Conservation (phyloP, 2,113 vertebrate species). For the Grus americana region DNA sequence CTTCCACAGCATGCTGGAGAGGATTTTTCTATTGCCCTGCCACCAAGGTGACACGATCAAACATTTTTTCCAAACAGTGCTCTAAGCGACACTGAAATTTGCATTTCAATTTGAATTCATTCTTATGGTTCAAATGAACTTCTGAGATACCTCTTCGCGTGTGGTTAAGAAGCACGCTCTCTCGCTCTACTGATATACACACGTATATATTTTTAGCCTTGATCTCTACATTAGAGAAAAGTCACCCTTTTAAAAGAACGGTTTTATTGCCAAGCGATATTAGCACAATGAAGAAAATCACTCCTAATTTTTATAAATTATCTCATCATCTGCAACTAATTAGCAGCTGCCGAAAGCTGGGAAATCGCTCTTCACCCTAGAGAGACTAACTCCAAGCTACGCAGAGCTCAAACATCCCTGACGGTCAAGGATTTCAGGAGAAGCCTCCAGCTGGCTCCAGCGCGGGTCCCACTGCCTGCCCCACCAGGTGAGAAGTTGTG, state of each 20-base stretch:
- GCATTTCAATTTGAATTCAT: slow-evolving; percentile 19
- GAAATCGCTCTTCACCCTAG: neutral
- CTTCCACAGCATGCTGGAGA: neutral
- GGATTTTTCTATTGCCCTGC: neutral
- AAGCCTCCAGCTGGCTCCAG: neutral
- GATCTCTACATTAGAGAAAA: slow-evolving; percentile 59
- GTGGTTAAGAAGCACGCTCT: neutral
- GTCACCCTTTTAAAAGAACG: slow-evolving; percentile 53
- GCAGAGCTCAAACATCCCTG: neutral
- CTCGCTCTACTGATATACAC: neutral
- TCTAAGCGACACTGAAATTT: neutral
- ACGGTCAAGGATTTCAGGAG: neutral
- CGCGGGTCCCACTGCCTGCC: neutral
- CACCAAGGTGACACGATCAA: slow-evolving; percentile 57
- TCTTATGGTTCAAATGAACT: neutral
- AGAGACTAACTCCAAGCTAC: neutral
- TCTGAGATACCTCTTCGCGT: neutral
- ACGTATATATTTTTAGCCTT: slow-evolving; percentile 18
- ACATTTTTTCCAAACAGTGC: neutral
- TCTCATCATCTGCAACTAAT: slow-evolving; percentile 80
- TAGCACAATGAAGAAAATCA: slow-evolving; percentile 76
- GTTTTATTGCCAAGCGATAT: slow-evolving; percentile 65
- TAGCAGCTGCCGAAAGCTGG: slow-evolving; percentile 70
- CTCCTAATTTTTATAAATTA: slow-evolving; percentile 81
- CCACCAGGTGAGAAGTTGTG: neutral